Percentiles rank a stretch among this genome's conserved stretches.
phyloP scores from a whole-genome alignment of 2,888 invertebrate species.

The Cephus runcator region DNA sequence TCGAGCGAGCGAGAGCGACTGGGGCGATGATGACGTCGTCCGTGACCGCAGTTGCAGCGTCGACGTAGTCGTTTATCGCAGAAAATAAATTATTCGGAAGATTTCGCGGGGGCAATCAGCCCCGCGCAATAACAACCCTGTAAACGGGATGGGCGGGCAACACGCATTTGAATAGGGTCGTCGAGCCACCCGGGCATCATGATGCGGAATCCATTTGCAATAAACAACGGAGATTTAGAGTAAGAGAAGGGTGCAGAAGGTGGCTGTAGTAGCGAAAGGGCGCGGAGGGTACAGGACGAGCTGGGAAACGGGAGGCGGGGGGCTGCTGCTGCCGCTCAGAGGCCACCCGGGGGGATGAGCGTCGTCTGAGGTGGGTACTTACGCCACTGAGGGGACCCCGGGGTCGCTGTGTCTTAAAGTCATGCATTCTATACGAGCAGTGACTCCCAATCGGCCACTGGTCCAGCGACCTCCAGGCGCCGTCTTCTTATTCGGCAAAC shows the following conservation, averaged over 20 bases:
- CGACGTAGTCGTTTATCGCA: conserved; percentile 18
- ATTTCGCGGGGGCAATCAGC: conserved; percentile 53
- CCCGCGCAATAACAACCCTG: conserved; percentile 53
- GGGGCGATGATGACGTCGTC: not conserved
- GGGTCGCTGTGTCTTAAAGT: conserved; percentile 57
- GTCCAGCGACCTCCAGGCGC: not conserved
- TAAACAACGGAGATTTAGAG: conserved; percentile 64
- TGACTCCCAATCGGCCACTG: conserved; percentile 38
- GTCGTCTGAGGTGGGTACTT: conserved; percentile 59
- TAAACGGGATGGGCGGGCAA: conserved; percentile 38
- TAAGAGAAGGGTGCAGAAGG: conserved; percentile 8
- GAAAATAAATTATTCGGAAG: conserved; percentile 60
- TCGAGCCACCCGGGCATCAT: conserved; percentile 54
- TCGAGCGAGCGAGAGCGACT: not conserved
- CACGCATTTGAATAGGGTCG: conserved; percentile 57
- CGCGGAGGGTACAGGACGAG: not conserved
- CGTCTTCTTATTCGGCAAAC: not conserved
- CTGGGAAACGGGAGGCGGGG: not conserved
- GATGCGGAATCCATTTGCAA: conserved; percentile 65
- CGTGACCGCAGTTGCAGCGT: not conserved
- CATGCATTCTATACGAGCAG: conserved; percentile 64
- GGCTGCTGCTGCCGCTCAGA: conserved; percentile 12
- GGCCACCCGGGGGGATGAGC: conserved; percentile 32
- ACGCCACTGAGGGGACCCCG: conserved; percentile 56
- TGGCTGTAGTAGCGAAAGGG: not conserved